Base-by-base conservation (phyloP, 30 jellyfish, hydroid and myxozoan genomes). In the Cassiopea andromeda region DNA sequence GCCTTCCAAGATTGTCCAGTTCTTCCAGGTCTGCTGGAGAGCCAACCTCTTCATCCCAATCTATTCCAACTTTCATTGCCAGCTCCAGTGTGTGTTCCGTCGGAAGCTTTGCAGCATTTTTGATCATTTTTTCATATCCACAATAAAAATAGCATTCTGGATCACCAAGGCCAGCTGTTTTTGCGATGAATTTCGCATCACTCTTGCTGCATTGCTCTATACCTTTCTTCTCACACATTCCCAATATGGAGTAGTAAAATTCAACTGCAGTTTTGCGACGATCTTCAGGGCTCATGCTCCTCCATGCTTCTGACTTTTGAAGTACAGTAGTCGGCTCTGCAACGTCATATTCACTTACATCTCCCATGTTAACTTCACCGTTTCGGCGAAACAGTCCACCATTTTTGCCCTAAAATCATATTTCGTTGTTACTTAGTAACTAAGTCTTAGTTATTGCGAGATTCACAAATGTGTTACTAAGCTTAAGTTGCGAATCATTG, bases 121-220 rank as follows among this genome's bases (percentile, higher is more conserved):
- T 49, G 44, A 18, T 80, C 89, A 80, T 80, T 58, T 80, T n/a
- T 48, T 80, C 89, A 50, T 59, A 80, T 2, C 89, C 89, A 47
- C 89, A 80, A 49, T 77, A 77, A 27, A 77, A 77, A 50, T 48
- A 77, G 73, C 86, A 77, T 77, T 77, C 86, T 77, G 86, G 86
- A 27, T 77, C 86, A 1, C 86, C 86, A 2, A 16, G 8, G 15
- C 38, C 73, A 64, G 1, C 1, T 18, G 45, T 75, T 75, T 77
- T 77, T 72, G 93, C 93, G 48, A 85, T 74, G 67, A 80, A 80
- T 50, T 80, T 66, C 15, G 89, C 89, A 60, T 80, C 89, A 44
- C 78, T 64, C 8, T 79, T 43, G 6, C 66, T 68, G 68, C 89
- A 80, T 16, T 60, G 43, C 68, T 27, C 7, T 46, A 80, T 80